These are phyloP conservation scores for Empidonax traillii DNA, from an alignment of 2,113 vertebrate genomes.

Conservation along the genomic window DNA sequence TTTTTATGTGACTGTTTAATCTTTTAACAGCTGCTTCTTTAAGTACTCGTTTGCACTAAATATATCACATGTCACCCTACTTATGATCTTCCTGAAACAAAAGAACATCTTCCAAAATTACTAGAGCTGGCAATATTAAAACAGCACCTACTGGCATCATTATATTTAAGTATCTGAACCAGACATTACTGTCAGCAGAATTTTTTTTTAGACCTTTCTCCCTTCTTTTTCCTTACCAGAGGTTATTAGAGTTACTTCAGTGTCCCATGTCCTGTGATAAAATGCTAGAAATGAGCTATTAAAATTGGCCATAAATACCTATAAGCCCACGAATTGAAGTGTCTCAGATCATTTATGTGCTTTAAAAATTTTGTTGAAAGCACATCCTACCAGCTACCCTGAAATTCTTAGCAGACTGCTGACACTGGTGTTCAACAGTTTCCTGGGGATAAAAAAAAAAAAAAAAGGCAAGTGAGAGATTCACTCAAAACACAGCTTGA, in stretches of 20 bases:
- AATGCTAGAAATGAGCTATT: slow-evolving; percentile 21
- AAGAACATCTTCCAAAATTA: slow-evolving; percentile 32
- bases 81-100: slow-evolving; percentile 61
- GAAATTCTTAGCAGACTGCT: neutral
- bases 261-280: slow-evolving; percentile 34
- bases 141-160: slow-evolving; percentile 55
- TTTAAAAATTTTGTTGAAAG: slow-evolving; percentile 21
- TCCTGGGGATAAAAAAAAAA: neutral
- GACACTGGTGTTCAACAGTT: neutral
- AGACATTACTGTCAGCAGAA: slow-evolving; percentile 57
- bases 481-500: neutral
- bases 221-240: slow-evolving; percentile 30
- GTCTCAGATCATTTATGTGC: neutral
- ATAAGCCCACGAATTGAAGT: neutral
- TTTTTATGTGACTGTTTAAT: slow-evolving; percentile 54
- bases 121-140: slow-evolving; percentile 37
- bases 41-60: slow-evolving; percentile 62
- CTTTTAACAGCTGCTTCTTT: slow-evolving; percentile 52
- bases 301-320: slow-evolving; percentile 24
- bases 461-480: neutral
- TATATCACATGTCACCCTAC: slow-evolving; percentile 45
- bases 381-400: neutral
- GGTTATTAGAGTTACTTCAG: slow-evolving; percentile 24
- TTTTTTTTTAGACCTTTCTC: slow-evolving; percentile 25
- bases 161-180: slow-evolving; percentile 64